These are phyloP conservation scores for Cantharis rufa DNA, from an alignment of 2,888 invertebrate genomes.

Conservation along the genomic window DNA sequence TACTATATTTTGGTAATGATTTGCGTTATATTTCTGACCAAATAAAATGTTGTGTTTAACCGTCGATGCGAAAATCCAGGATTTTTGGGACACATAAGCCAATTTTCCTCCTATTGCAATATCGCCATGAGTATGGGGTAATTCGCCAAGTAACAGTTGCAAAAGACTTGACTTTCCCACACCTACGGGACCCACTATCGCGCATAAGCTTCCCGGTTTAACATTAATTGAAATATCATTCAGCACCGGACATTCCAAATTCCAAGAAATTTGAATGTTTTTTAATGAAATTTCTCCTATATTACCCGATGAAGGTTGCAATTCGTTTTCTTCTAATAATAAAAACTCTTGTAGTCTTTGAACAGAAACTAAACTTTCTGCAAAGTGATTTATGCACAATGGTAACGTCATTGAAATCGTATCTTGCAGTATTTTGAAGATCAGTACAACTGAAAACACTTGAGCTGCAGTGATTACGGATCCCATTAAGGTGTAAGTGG, in stretches of 20 bases:
- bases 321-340: slow-evolving; percentile 60
- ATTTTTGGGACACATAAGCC: slow-evolving; percentile 67
- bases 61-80: slow-evolving; percentile 66
- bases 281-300: slow-evolving; percentile 38
- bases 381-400: slow-evolving; percentile 37
- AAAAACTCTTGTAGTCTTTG: slow-evolving; percentile 62
- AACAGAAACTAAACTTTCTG: slow-evolving; percentile 63
- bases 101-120: slow-evolving; percentile 60
- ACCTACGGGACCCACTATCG: slow-evolving; percentile 87
- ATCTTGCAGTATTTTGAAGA: background rate
- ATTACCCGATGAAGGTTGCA: slow-evolving; percentile 30
- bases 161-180: slow-evolving; percentile 73
- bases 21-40: slow-evolving; percentile 58
- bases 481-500: background rate
- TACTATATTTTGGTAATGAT: slow-evolving; percentile 58
- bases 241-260: slow-evolving; percentile 32
- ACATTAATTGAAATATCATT: slow-evolving; percentile 54
- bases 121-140: slow-evolving; percentile 58
- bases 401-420: background rate
- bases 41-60: slow-evolving; percentile 73
- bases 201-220: slow-evolving; percentile 63
- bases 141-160: slow-evolving; percentile 62
- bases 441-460: background rate
- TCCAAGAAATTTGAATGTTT: slow-evolving; percentile 45
- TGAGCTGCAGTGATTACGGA: background rate